Evolutionary conservation across 2,888 invertebrate genomes (phyloP).

Genomic region (Argyresthia goedartella): DNA sequence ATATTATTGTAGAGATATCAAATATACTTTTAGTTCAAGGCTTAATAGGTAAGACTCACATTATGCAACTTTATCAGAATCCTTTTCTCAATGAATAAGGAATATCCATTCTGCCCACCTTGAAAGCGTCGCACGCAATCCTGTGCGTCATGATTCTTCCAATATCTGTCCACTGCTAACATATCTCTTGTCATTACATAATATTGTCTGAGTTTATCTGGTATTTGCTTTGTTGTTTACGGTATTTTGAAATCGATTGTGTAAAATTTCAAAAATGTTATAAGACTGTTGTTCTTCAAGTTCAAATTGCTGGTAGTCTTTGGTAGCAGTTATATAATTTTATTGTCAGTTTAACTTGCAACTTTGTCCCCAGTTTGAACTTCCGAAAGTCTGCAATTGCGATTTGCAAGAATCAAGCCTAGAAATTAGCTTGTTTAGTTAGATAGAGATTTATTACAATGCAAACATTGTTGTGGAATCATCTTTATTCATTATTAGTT

Average conservation of each 20-base stretch:
- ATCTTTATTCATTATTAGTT: too few species aligned
- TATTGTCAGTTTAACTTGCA: slow-evolving; percentile 40
- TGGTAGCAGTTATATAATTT: slow-evolving; percentile 6
- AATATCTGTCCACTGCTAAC: background rate
- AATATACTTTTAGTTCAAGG: too few species aligned
- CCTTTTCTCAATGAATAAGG: slow-evolving; percentile 16
- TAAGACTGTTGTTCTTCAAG: too few species aligned
- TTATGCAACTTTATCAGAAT: slow-evolving; percentile 1
- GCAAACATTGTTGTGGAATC: too few species aligned
- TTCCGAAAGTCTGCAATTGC: slow-evolving; percentile 48
- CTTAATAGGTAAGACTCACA: too few species aligned
- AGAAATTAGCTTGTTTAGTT: slow-evolving; percentile 2
- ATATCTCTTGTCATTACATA: background rate
- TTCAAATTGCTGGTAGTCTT: background rate
- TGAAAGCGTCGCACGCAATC: slow-evolving; percentile 7
- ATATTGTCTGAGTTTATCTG: background rate
- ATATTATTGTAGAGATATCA: too few species aligned
- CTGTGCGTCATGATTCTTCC: slow-evolving; percentile 14
- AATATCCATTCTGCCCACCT: slow-evolving; percentile 30
- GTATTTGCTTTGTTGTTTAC: too few species aligned
- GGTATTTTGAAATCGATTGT: slow-evolving; percentile 1
- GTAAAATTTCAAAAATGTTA: background rate
- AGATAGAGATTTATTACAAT: too few species aligned
- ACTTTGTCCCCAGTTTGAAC: slow-evolving; percentile 33
- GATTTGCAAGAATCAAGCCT: slow-evolving; percentile 37